phyloP scores from a whole-genome alignment of 2,888 invertebrate genomes.

The Congeria kusceri region DNA sequence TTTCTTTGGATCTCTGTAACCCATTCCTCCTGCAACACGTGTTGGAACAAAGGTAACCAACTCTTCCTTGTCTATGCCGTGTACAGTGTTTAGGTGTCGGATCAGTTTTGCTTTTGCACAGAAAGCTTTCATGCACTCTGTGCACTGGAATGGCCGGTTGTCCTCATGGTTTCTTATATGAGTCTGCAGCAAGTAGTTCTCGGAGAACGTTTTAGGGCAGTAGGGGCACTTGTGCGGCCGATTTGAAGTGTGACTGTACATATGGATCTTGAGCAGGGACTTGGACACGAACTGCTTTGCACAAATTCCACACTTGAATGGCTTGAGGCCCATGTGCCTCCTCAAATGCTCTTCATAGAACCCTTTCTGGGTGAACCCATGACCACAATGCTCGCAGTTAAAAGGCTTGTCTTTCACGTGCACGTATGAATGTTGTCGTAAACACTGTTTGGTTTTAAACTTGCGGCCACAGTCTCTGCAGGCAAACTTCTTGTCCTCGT shows the following conservation, averaged over 20 bases:
- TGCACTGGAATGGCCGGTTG: conserved; percentile 57
- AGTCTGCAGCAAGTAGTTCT: conserved; percentile 43
- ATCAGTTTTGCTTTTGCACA: conserved; percentile 53
- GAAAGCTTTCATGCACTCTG: conserved; percentile 57
- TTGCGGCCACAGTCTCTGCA: conserved; percentile 47
- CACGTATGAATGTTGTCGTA: conserved; percentile 50
- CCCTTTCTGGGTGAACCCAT: conserved; percentile 62
- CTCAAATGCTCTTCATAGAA: conserved; percentile 57
- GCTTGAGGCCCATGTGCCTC: conserved; percentile 56
- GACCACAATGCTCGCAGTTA: conserved; percentile 58
- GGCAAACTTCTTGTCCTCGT: conserved; percentile 23
- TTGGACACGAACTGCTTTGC: conserved; percentile 56
- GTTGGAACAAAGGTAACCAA: conserved; percentile 53
- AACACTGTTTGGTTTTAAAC: conserved; percentile 56
- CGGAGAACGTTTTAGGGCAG: conserved; percentile 57
- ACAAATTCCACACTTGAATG: conserved; percentile 57
- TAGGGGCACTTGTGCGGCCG: conserved; percentile 51
- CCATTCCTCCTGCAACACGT: conserved; percentile 44
- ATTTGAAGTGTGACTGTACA: conserved; percentile 53
- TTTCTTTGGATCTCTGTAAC: conserved; percentile 50
- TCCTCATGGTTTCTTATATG: conserved; percentile 59
- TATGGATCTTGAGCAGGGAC: conserved; percentile 50
- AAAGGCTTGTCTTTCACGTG: conserved; percentile 59
- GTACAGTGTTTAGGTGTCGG: conserved; percentile 56
- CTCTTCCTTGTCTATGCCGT: conserved; percentile 48